These are phyloP conservation scores for Entomobrya multifasciata DNA, from an alignment of 2,888 invertebrate genomes.

Conservation along the genomic window DNA sequence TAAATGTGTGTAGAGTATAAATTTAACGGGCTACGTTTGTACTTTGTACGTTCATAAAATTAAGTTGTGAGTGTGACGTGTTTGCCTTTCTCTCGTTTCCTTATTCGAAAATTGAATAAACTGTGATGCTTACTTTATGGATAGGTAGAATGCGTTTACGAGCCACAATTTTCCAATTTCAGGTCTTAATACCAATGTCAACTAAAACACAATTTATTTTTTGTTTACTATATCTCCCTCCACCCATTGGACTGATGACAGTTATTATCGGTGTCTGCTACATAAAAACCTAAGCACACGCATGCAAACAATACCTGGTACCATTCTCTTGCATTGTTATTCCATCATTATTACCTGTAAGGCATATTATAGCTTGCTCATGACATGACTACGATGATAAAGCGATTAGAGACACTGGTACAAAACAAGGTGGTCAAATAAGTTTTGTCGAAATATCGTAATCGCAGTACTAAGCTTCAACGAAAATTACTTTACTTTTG, in stretches of 20 bases:
- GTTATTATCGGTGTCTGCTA: conserved; percentile 8
- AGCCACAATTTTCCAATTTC: conserved; percentile 65
- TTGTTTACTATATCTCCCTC: conserved; percentile 42
- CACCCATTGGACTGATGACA: conserved; percentile 6
- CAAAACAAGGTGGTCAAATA: not conserved
- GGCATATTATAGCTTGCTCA: too few relatives aligned
- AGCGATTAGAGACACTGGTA: not conserved
- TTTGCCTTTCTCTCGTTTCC: conserved; percentile 43
- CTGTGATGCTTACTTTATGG: not conserved
- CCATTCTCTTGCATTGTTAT: too few relatives aligned
- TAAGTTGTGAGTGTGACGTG: conserved; percentile 61
- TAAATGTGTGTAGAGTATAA: too few relatives aligned
- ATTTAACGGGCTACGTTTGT: not conserved
- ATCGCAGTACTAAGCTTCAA: too few relatives aligned
- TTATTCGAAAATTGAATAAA: conserved; percentile 37
- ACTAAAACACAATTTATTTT: conserved; percentile 59
- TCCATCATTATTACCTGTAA: too few relatives aligned
- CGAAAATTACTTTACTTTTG: too few relatives aligned
- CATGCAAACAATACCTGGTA: too few relatives aligned
- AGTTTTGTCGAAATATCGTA: not conserved
- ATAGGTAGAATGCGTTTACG: not conserved
- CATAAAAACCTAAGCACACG: too few relatives aligned
- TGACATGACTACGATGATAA: too few relatives aligned
- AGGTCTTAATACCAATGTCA: conserved; percentile 60
- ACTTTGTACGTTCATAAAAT: conserved; percentile 40